Evolutionary conservation across 1,140 invertebrate species (phyloP).

Genomic region (Lepidurus couesii): DNA sequence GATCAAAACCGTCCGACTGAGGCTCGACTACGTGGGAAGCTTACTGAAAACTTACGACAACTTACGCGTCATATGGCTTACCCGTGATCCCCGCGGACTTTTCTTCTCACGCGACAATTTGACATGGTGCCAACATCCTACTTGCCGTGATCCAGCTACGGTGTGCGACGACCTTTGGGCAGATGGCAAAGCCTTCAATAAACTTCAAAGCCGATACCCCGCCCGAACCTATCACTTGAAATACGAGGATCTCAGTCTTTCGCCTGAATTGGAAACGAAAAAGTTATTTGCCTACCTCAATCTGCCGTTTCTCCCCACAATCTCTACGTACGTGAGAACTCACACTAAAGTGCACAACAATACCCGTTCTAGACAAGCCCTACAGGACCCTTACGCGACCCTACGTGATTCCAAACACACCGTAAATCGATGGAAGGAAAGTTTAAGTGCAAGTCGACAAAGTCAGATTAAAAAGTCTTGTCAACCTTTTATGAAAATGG

Average conservation of each 20-base stretch:
- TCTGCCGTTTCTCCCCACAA: slow-evolving; percentile 31
- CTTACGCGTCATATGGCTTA: slow-evolving; percentile 40
- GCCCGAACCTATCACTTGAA: slow-evolving; percentile 38
- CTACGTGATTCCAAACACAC: background rate
- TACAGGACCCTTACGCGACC: background rate
- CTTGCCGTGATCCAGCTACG: slow-evolving; percentile 39
- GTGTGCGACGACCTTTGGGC: slow-evolving; percentile 41
- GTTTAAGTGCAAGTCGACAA: background rate
- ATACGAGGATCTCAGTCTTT: slow-evolving; percentile 42
- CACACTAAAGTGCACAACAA: background rate
- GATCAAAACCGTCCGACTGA: slow-evolving; percentile 39
- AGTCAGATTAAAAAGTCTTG: background rate
- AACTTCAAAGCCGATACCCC: slow-evolving; percentile 38
- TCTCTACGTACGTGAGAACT: background rate
- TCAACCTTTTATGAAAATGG: background rate
- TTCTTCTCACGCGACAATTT: slow-evolving; percentile 42
- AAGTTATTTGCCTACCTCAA: slow-evolving; percentile 41
- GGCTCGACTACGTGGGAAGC: slow-evolving; percentile 36
- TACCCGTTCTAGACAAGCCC: background rate
- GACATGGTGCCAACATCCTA: slow-evolving; percentile 41
- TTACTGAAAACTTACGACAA: slow-evolving; percentile 35
- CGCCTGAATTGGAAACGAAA: slow-evolving; percentile 38
- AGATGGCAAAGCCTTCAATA: slow-evolving; percentile 39
- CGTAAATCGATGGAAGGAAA: background rate
- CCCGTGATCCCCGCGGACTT: slow-evolving; percentile 44